A percentile compares a stretch with the other conserved stretches of the same genome.
Conservation (phyloP, 2,888 invertebrate genomes). For the Apamea epomidion region DNA sequence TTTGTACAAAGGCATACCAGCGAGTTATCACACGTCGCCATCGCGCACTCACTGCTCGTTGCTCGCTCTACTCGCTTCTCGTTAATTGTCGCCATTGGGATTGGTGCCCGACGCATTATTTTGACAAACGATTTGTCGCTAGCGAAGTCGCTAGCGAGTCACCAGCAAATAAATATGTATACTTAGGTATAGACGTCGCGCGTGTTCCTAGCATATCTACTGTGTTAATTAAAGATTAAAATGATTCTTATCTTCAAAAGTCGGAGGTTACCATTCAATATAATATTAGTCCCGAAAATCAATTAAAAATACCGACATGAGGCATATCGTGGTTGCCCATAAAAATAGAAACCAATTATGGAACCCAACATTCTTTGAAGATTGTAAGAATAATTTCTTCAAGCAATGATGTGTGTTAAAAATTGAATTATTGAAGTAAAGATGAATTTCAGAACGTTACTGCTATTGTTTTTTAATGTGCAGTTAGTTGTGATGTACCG, state of each 20-base stretch:
- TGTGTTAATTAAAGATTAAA: background rate
- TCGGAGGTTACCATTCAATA: background rate
- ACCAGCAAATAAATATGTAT: no score
- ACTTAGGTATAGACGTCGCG: background rate
- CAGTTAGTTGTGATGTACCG: slow-evolving; percentile 53
- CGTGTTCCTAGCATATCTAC: background rate
- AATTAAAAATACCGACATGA: slow-evolving; percentile 49
- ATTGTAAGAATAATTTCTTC: slow-evolving; percentile 22
- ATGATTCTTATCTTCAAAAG: background rate
- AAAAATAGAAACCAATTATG: slow-evolving; percentile 55
- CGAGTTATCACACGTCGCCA: no score
- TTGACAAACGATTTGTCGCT: no score
- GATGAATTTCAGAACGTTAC: slow-evolving; percentile 34
- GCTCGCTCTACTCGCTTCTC: no score
- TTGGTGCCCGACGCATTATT: no score
- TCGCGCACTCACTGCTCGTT: no score
- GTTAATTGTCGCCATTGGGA: no score
- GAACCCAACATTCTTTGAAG: slow-evolving; percentile 1
- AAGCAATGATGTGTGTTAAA: slow-evolving; percentile 2
- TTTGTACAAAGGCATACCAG: no score
- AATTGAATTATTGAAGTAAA: slow-evolving; percentile 18
- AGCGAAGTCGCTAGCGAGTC: no score
- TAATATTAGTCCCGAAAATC: slow-evolving; percentile 41
- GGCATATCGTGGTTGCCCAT: slow-evolving; percentile 20
- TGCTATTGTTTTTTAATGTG: slow-evolving; percentile 50